A percentile compares a stretch with the other conserved stretches of the same genome.
phyloP scores from a whole-genome alignment of 2,113 vertebrate species.

The Coreoperca whiteheadi region DNA sequence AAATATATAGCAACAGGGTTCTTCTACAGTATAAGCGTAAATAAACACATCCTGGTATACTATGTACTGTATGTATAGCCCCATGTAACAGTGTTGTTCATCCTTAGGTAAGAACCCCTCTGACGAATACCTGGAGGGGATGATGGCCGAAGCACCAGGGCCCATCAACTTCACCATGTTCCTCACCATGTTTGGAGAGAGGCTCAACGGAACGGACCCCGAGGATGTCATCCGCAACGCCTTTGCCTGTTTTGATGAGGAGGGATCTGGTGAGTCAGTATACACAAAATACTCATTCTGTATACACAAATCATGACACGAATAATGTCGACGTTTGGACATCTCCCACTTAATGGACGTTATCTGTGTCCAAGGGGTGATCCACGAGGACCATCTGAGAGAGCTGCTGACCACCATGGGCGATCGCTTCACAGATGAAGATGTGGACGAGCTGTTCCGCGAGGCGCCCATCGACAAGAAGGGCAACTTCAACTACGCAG shows the following conservation, averaged over 20 bases:
- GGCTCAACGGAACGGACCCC: slow-evolving; percentile 96
- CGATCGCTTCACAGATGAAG: slow-evolving; percentile 97
- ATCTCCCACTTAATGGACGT: not conserved
- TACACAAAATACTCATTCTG: not conserved
- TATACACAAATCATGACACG: not conserved
- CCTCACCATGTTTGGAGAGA: slow-evolving; percentile 99
- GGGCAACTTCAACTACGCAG: slow-evolving; percentile 98
- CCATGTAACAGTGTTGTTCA: not conserved
- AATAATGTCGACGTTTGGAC: not conserved
- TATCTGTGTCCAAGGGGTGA: slow-evolving; percentile 85
- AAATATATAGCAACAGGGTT: not conserved
- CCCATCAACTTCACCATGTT: slow-evolving; percentile 99
- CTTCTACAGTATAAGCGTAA: not conserved
- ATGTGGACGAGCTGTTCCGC: slow-evolving; percentile 98
- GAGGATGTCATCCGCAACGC: slow-evolving; percentile 98
- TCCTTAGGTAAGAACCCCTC: slow-evolving; percentile 96
- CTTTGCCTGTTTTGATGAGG: slow-evolving; percentile 98
- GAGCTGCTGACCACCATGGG: slow-evolving; percentile 99
- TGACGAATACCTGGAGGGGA: slow-evolving; percentile 96
- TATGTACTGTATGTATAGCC: too few species aligned
- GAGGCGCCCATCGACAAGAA: slow-evolving; percentile 98
- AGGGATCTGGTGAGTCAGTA: slow-evolving; percentile 88
- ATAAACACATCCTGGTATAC: not conserved
- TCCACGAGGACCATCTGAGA: slow-evolving; percentile 96
- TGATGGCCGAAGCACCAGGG: slow-evolving; percentile 98